Percentiles rank a stretch among this genome's conserved stretches.
Conservation (phyloP, 2,113 vertebrate species). For the Gymnarchus niloticus region DNA sequence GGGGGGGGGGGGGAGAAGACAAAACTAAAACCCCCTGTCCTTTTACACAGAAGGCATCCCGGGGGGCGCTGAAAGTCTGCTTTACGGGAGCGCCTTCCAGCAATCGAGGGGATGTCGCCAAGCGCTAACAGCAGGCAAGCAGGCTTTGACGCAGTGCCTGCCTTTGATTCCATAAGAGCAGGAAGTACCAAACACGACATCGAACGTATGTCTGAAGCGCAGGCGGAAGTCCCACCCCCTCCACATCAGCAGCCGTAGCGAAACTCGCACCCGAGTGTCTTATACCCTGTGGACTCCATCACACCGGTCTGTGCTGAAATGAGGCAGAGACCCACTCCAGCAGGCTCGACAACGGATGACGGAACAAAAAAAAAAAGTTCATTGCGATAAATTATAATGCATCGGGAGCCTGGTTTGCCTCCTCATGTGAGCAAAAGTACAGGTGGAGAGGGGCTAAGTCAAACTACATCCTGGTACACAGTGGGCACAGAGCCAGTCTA, state of each 20-base stretch:
- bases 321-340: background rate
- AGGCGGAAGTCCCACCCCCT: conserved; percentile 25
- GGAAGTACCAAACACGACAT: conserved; percentile 15
- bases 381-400: conserved; percentile 20
- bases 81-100: background rate
- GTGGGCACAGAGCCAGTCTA: conserved; percentile 46
- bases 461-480: conserved; percentile 41
- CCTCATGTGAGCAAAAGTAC: conserved; percentile 30
- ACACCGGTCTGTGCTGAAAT: background rate
- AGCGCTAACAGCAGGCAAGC: background rate
- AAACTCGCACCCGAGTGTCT: background rate
- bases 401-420: conserved; percentile 39
- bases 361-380: no score
- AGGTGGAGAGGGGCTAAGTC: background rate
- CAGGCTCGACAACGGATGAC: background rate
- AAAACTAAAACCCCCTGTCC: background rate
- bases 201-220: conserved; percentile 35
- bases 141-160: conserved; percentile 21
- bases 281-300: background rate
- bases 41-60: background rate
- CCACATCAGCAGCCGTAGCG: background rate
- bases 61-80: background rate
- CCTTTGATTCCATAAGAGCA: conserved; percentile 15
- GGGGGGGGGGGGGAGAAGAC: background rate
- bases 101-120: background rate